Evolutionary conservation across 2,113 vertebrate species (phyloP).

Genomic region (Heloderma charlesbogerti): DNA sequence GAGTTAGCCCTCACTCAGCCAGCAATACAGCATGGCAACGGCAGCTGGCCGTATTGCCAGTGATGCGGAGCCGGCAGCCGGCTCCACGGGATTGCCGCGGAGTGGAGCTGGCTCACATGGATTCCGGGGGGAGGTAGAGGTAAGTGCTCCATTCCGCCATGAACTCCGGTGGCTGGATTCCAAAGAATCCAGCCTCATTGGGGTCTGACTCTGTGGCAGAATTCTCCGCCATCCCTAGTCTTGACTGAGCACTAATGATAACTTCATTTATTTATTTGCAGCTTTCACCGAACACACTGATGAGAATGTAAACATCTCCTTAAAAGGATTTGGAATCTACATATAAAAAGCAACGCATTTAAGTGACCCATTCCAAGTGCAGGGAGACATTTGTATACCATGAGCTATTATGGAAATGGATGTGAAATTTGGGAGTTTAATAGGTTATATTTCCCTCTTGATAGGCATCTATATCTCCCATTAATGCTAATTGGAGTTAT

Average conservation of each 20-base stretch:
- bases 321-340: constrained; percentile 39
- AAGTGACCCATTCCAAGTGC: constrained; percentile 18
- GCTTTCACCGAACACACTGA: constrained; percentile 9
- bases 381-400: constrained; percentile 20
- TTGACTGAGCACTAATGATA: background rate
- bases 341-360: constrained; percentile 26
- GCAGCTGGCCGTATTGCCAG: too few relatives aligned
- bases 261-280: background rate
- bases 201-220: too few relatives aligned
- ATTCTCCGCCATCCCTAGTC: too few relatives aligned
- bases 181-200: too few relatives aligned
- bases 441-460: constrained; percentile 55
- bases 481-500: constrained; percentile 60
- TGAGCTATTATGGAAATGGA: constrained; percentile 2
- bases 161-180: too few relatives aligned
- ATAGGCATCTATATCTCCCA: constrained; percentile 62
- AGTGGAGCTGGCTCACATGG: too few relatives aligned
- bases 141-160: too few relatives aligned
- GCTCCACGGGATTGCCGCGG: too few relatives aligned
- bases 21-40: too few relatives aligned
- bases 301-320: background rate
- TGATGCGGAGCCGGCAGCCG: too few relatives aligned
- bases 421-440: constrained; percentile 58
- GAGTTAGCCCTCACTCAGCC: too few relatives aligned
- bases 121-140: too few relatives aligned